These are phyloP conservation scores for Aviceda subcristata DNA, from an alignment of 2,113 vertebrate species.

Conservation along the genomic window DNA sequence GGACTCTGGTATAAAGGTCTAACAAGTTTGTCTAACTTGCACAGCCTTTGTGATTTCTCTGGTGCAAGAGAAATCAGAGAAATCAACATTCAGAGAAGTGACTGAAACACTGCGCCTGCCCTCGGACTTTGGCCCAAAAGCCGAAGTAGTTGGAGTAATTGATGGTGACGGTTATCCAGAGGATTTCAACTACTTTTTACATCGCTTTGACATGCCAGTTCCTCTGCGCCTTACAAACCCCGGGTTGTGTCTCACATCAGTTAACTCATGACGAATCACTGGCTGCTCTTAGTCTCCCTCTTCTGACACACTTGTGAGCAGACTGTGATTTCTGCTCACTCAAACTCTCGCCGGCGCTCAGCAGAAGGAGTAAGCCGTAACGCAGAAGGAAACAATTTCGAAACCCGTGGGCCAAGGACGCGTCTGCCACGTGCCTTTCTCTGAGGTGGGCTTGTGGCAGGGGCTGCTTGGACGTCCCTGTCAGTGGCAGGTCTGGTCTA, in stretches of 20 bases:
- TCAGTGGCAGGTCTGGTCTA: neutral
- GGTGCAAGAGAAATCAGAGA: no score
- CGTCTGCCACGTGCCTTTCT: neutral
- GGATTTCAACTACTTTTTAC: neutral
- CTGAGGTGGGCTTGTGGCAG: neutral
- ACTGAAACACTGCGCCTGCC: neutral
- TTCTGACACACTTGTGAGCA: neutral
- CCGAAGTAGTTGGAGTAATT: neutral
- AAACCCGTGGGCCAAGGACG: neutral
- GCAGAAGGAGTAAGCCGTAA: neutral
- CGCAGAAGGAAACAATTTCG: neutral
- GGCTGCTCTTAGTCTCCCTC: neutral
- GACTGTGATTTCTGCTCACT: neutral
- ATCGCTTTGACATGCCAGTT: neutral
- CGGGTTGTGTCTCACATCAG: neutral
- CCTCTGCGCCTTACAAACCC: neutral
- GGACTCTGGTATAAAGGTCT: neutral
- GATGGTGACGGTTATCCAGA: neutral
- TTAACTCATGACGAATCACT: neutral
- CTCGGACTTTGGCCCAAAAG: neutral
- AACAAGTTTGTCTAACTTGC: neutral
- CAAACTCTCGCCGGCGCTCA: accelerated
- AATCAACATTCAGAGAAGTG: neutral
- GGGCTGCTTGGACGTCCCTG: neutral
- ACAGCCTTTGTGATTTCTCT: neutral